Conservation (phyloP, 2,888 invertebrate genomes). For the Tetanocera ferruginea region DNA sequence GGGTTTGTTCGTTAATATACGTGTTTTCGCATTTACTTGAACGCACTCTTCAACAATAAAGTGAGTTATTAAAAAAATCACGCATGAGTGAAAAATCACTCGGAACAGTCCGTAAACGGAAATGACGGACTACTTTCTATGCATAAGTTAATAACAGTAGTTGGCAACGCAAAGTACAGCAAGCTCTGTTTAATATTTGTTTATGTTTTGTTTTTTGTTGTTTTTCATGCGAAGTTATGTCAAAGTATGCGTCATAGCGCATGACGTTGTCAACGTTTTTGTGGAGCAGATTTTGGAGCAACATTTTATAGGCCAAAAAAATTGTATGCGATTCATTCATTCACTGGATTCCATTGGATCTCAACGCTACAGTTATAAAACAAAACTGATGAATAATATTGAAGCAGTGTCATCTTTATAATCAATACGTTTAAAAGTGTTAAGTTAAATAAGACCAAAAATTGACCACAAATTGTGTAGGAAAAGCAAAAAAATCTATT, state of each 20-base stretch:
- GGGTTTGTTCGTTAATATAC: too few relatives aligned
- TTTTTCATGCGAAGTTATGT: background rate
- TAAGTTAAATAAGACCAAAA: background rate
- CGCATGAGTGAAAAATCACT: background rate
- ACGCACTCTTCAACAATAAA: too few relatives aligned
- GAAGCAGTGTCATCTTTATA: constrained; percentile 9
- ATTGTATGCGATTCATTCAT: constrained; percentile 20
- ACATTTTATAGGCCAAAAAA: background rate
- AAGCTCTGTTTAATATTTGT: constrained; percentile 10
- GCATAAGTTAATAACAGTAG: background rate
- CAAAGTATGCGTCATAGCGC: constrained; percentile 20
- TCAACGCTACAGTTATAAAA: background rate
- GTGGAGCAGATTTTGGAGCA: constrained; percentile 1
- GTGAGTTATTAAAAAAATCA: background rate
- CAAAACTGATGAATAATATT: background rate
- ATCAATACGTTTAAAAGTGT: constrained; percentile 20
- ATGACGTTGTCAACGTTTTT: constrained; percentile 7
- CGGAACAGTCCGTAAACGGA: background rate
- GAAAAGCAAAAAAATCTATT: background rate
- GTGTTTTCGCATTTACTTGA: too few relatives aligned
- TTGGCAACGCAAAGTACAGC: background rate
- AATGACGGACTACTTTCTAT: background rate
- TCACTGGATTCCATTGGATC: constrained; percentile 7
- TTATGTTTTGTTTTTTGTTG: background rate
- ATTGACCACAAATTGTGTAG: background rate